Evolutionary conservation across 2,888 invertebrate genomes (phyloP).

Genomic region (Amblyjoppa proteus): DNA sequence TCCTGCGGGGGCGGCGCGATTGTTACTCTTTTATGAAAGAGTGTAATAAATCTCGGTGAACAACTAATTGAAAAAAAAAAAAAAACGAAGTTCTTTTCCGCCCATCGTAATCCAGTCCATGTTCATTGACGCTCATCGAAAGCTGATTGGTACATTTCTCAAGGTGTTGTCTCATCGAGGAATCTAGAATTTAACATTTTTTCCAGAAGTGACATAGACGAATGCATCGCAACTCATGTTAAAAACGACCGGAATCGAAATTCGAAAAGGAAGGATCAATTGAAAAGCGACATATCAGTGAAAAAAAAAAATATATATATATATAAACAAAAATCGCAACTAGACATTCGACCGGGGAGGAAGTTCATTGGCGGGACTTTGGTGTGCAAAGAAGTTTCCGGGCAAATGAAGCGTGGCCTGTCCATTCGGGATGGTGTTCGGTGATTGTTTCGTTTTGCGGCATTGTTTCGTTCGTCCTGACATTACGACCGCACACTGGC

Average conservation of each 20-base stretch:
- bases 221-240: constrained; percentile 60
- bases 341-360: constrained; percentile 36
- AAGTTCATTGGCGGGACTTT: constrained; percentile 71
- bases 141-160: constrained; percentile 9
- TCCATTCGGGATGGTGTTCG: constrained; percentile 44
- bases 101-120: neutral
- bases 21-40: too few species aligned
- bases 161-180: neutral
- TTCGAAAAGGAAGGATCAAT: constrained; percentile 2
- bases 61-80: neutral
- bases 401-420: constrained; percentile 43
- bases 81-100: neutral
- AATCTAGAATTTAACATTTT: neutral
- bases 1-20: too few species aligned
- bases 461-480: constrained; percentile 68
- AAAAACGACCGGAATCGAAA: neutral
- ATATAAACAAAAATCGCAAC: neutral
- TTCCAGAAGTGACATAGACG: constrained; percentile 64
- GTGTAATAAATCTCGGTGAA: too few species aligned
- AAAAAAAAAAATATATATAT: neutral
- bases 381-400: constrained; percentile 64
- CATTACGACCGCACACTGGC: constrained; percentile 67
- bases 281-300: neutral
- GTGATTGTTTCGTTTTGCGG: constrained; percentile 62
- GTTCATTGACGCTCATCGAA: constrained; percentile 1